A percentile compares a stretch with the other conserved stretches of the same genome.
Evolutionary conservation across 1,140 invertebrate species (phyloP).

Genomic region (Mamestra configurata): DNA sequence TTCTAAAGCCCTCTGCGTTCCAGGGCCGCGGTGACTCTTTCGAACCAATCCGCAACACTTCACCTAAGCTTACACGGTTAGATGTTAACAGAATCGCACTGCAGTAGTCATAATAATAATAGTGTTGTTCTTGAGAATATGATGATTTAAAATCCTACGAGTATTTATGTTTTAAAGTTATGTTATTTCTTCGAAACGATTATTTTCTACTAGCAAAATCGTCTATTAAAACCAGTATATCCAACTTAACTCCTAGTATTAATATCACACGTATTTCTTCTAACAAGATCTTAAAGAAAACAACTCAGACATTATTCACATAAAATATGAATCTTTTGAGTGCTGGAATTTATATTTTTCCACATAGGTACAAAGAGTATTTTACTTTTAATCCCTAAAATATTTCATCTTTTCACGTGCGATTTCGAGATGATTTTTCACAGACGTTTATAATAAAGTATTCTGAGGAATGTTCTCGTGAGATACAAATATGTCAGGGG

Average conservation of each 20-base stretch:
- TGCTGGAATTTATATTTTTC: slow-evolving; percentile 13
- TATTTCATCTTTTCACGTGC: slow-evolving; percentile 19
- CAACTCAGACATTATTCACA: not conserved
- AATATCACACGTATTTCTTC: not conserved
- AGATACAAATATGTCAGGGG: slow-evolving; percentile 43
- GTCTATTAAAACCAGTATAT: not conserved
- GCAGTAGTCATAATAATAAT: too few relatives aligned
- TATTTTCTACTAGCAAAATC: not conserved
- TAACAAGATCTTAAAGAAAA: not conserved
- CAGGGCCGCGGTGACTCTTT: too few relatives aligned
- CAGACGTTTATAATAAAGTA: slow-evolving; percentile 20
- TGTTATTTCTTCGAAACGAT: not conserved
- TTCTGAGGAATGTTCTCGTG: slow-evolving; percentile 3
- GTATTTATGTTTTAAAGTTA: too few relatives aligned
- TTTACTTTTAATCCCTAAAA: slow-evolving; percentile 26
- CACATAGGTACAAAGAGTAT: slow-evolving; percentile 15
- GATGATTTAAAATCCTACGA: too few relatives aligned
- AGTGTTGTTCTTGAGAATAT: too few relatives aligned
- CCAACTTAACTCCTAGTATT: not conserved
- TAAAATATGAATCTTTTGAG: not conserved
- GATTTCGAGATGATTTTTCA: slow-evolving; percentile 24
- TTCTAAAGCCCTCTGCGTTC: too few relatives aligned
- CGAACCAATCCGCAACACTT: too few relatives aligned
- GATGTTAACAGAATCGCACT: too few relatives aligned
- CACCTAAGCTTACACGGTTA: too few relatives aligned